Base-by-base conservation (phyloP, 2,888 invertebrate species). In the Eulithis prunata region DNA sequence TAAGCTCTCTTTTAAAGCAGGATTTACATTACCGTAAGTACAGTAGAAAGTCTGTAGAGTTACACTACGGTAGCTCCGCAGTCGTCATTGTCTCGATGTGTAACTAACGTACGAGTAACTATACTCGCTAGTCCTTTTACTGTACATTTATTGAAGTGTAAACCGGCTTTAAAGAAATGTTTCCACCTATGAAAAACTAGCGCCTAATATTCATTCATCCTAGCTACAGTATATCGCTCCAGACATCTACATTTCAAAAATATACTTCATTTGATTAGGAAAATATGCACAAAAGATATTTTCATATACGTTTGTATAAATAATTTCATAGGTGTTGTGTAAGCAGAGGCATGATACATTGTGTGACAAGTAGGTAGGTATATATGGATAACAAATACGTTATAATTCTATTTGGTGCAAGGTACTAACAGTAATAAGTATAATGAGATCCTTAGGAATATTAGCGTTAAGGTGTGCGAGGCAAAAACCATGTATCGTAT, bases 251-350 rank as follows among this genome's bases (percentile, higher is more conserved):
- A 75, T 82, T 84, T 85, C 78, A 90, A 91, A 91, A 90, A 91
- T 91, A 90, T 89, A 90, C 81, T 87, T 80, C 82, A 84, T 86
- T 81, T 74, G 72, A 79, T 81, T 83, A 82, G 75, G 81, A 84
- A 83, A 84, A 86, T 85, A 86, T 81, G 78, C 83, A 83, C 80
- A 80, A 79, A 78, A 81, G 75, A 83, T 80, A 82, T 83, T 54
- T 82, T 76, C 75, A 72, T 60, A 71, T 74, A 73, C 70, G 68
- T 73, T 74, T 62, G 73, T 74, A 51, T 75, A 75, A 76, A 73
- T 78, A 78, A 41, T 72, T 21, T 71, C 78, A 75, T 47, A 73
- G 45, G 61, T 78, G 73, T 68, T 71, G 68, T 73, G 75, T 79
- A 84, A 84, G 85, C 84, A 71, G 80, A 81, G 81, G 82, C 82